phyloP scores from a whole-genome alignment of 2,113 vertebrate genomes.

The Siniperca knerii region DNA sequence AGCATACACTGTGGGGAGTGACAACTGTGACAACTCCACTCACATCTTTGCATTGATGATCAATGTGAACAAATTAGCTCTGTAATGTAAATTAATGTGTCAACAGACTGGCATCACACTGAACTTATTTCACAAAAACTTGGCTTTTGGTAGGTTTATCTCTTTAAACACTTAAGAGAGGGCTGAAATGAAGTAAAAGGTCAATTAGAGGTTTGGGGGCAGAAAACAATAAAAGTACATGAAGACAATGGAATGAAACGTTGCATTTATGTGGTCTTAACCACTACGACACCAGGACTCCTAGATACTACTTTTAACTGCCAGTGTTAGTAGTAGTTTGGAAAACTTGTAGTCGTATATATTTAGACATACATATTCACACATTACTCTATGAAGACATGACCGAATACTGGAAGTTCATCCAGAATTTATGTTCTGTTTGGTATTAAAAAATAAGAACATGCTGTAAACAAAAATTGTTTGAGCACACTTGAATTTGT shows the following conservation, averaged over 20 bases:
- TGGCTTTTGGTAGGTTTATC: neutral
- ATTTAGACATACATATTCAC: neutral
- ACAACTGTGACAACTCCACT: neutral
- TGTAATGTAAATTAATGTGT: neutral
- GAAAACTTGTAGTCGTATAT: neutral
- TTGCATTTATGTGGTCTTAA: neutral
- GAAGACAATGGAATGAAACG: neutral
- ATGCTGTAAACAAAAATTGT: neutral
- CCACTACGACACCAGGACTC: neutral
- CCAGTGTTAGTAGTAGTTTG: neutral
- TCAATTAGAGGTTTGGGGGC: neutral
- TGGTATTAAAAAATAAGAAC: neutral
- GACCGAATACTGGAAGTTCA: neutral
- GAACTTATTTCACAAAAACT: neutral
- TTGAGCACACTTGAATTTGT: neutral
- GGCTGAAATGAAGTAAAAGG: neutral
- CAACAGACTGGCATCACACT: neutral
- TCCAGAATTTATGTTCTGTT: neutral
- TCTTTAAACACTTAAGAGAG: neutral
- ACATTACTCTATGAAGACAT: too few species aligned
- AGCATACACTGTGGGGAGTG: neutral
- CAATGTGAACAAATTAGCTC: neutral
- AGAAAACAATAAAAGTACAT: neutral
- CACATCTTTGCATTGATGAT: neutral
- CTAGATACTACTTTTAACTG: neutral